Conservation (phyloP, 2,113 vertebrate genomes). For the Isurus oxyrinchus region DNA sequence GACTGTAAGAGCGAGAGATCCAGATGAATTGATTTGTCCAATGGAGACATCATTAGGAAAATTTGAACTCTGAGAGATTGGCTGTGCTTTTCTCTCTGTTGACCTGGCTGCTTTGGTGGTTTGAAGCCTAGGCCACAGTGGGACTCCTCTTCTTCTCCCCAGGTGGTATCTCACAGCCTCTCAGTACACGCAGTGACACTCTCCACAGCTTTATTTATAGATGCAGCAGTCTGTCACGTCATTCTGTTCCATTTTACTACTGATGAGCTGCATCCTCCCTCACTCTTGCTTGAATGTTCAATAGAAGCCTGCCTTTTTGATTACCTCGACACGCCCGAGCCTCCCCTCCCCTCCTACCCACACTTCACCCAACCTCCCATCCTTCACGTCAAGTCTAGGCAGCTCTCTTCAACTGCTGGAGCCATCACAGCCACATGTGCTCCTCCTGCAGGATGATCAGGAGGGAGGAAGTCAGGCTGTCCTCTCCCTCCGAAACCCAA, state of each 20-base stretch:
- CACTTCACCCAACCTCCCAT: neutral
- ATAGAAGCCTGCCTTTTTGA: neutral
- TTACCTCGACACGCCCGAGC: neutral
- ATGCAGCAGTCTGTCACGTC: neutral
- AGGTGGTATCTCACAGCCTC: neutral
- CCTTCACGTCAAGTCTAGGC: neutral
- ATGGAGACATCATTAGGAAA: too few species aligned
- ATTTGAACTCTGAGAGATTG: neutral
- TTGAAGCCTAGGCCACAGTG: neutral
- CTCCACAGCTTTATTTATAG: neutral
- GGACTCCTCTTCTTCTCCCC: neutral
- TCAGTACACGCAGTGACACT: neutral
- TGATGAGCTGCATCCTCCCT: neutral
- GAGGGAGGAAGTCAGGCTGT: too few species aligned
- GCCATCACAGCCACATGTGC: neutral
- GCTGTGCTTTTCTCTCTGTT: neutral
- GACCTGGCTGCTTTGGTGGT: neutral
- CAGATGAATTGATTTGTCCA: too few species aligned
- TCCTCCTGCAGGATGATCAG: neutral
- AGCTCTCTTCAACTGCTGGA: neutral
- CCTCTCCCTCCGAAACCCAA: too few species aligned
- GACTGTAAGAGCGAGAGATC: too few species aligned
- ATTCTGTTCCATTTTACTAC: neutral
- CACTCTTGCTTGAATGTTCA: neutral
- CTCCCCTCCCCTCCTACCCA: neutral